Conservation (phyloP, 1,140 invertebrate species). For the Laupala kohalensis region DNA sequence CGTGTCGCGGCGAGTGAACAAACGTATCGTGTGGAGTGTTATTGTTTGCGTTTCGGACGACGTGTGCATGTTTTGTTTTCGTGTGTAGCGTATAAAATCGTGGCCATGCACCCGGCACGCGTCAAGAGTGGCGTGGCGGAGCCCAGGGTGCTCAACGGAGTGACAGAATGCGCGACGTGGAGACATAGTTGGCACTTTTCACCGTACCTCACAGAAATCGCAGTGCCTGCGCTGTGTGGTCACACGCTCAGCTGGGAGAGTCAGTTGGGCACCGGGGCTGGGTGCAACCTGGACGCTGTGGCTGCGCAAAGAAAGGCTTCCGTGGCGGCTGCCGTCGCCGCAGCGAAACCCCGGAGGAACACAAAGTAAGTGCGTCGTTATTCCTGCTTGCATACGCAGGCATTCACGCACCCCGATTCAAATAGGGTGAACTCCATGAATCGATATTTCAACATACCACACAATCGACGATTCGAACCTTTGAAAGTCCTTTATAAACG, state of each 20-base stretch:
- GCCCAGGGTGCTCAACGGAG: conserved; percentile 2
- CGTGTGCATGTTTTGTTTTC: not conserved
- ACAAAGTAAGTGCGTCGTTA: not conserved
- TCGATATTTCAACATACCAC: not conserved
- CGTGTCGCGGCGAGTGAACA: too few species aligned
- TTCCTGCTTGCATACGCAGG: not conserved
- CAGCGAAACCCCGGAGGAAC: not conserved
- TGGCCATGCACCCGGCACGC: not conserved
- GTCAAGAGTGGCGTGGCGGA: not conserved
- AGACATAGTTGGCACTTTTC: conserved; percentile 18
- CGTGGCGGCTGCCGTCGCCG: not conserved
- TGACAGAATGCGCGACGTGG: conserved; percentile 7
- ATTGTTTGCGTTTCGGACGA: not conserved
- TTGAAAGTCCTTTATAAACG: too few species aligned
- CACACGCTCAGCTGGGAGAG: conserved; percentile 1
- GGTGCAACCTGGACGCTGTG: not conserved
- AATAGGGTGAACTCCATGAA: not conserved
- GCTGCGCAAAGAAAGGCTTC: not conserved
- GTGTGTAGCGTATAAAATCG: not conserved
- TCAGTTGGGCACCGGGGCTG: not conserved
- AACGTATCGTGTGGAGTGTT: not conserved
- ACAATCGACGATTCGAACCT: not conserved
- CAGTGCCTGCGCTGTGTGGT: not conserved
- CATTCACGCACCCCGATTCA: not conserved
- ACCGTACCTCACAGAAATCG: conserved; percentile 8